Evolutionary conservation across 2,113 vertebrate genomes (phyloP).

Genomic region (Malurus melanocephalus): DNA sequence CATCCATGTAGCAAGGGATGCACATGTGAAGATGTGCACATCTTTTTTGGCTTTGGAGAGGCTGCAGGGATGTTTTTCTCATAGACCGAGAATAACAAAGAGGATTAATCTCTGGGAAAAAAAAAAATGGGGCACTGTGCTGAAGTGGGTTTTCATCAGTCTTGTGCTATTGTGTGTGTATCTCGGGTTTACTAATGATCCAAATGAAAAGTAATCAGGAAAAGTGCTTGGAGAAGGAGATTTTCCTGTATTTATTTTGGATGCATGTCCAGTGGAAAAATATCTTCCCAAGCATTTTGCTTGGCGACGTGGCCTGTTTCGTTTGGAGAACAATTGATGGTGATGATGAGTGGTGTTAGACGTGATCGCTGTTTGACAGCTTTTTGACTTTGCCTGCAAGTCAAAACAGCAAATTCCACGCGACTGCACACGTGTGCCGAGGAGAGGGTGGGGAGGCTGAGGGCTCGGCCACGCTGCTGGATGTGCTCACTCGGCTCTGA

Average conservation of each 20-base stretch:
- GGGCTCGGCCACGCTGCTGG: background rate
- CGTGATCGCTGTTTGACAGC: slow-evolving; percentile 28
- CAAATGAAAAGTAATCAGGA: slow-evolving; percentile 50
- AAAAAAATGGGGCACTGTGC: slow-evolving; percentile 50
- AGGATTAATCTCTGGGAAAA: slow-evolving; percentile 41
- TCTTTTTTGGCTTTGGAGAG: background rate
- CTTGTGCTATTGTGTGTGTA: background rate
- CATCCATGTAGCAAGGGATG: background rate
- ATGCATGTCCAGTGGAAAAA: slow-evolving; percentile 78
- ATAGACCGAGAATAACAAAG: slow-evolving; percentile 3
- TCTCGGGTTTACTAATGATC: slow-evolving; percentile 21
- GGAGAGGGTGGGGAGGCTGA: background rate
- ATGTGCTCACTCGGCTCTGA: background rate
- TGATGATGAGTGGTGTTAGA: slow-evolving; percentile 73
- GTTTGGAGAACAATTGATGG: slow-evolving; percentile 77
- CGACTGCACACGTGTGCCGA: background rate
- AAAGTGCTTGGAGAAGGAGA: slow-evolving; percentile 61
- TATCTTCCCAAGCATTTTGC: slow-evolving; percentile 75
- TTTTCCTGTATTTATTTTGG: slow-evolving; percentile 80
- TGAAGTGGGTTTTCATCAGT: slow-evolving; percentile 69
- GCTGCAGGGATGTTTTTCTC: slow-evolving; percentile 20
- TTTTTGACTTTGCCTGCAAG: slow-evolving; percentile 12
- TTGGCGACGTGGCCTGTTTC: slow-evolving; percentile 70
- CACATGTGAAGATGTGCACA: background rate
- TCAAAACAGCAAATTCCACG: slow-evolving; percentile 10